Evolutionary conservation across 2,888 invertebrate genomes (phyloP).

Genomic region (Epiblema foenella): DNA sequence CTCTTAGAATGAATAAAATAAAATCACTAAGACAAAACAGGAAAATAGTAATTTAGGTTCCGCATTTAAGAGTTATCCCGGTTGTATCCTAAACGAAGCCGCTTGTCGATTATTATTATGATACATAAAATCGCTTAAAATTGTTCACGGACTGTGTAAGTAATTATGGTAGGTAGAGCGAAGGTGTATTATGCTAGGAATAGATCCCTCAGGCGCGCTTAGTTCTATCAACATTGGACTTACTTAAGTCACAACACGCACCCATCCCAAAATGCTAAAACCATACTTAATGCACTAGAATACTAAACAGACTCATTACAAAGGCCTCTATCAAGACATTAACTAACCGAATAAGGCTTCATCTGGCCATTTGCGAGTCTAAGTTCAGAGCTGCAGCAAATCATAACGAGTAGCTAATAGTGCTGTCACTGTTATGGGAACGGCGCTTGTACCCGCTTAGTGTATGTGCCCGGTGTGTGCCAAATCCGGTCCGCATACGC

Average conservation of each 20-base stretch:
- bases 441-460: constrained; percentile 54
- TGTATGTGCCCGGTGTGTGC: constrained; percentile 54
- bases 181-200: no score
- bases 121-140: no score
- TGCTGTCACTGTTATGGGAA: constrained; percentile 59
- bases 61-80: no score
- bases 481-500: constrained; percentile 46
- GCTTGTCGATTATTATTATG: no score
- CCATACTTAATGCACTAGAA: constrained; percentile 24
- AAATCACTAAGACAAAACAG: not conserved
- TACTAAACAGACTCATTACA: constrained; percentile 37
- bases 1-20: not conserved
- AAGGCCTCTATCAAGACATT: constrained; percentile 42
- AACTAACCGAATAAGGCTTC: constrained; percentile 43
- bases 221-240: not conserved
- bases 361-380: constrained; percentile 39
- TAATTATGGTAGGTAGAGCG: no score
- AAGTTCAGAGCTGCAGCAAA: constrained; percentile 45
- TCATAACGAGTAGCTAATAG: constrained; percentile 54
- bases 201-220: no score
- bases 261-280: not conserved
- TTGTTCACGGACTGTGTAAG: no score
- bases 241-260: not conserved
- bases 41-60: no score
- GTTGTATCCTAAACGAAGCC: no score